Evolutionary conservation across 2,888 invertebrate species (phyloP), one percentile per base, ranked within the genome.

Genomic region (Chesias legatella): DNA sequence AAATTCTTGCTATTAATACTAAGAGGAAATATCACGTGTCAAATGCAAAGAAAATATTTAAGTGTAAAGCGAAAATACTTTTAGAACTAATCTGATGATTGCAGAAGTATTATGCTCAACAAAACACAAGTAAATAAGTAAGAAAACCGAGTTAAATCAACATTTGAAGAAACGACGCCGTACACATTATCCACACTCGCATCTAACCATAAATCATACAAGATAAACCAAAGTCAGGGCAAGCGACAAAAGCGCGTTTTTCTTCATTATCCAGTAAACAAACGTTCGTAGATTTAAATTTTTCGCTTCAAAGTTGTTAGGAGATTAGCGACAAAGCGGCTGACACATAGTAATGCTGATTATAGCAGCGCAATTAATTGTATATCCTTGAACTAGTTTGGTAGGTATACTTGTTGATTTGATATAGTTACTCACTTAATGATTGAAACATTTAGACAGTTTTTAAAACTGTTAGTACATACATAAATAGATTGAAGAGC

Each of bases 311-410:
- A 84, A 85, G 80, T 86, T 84, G 84, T 84, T 84, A 76, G 75
- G 78, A 81, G 86, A 88, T 88, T 88, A 88, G 84, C 82, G 78
- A 86, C 84, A 85, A 85, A 84, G 83, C 85, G 72, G 67, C 66
- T 37, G 22, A 11, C 22, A 10, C 45, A 37, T 9, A 26, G 44
- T 40, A 35, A 21, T 33, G n/a, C 24, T 4, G 28, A 25, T 33
- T 24, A 1, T 23, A 35, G 44, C 26, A 34, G n/a, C 8, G 21
- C 28, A 28, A 35, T 7, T 5, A 11, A 7, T 25, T 24, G 7
- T 28, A 13, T 22, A 5, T 3, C 13, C 13, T 17, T 17, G 13
- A 17, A 17, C 2, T 17, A 17, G 3, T 5, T 22, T 3, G n/a
- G n/a, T n/a, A n/a, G n/a, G n/a, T n/a, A n/a, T n/a, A n/a, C n/a